phyloP scores from a whole-genome alignment of 2,113 vertebrate species.

The Melanocharis versteri region DNA sequence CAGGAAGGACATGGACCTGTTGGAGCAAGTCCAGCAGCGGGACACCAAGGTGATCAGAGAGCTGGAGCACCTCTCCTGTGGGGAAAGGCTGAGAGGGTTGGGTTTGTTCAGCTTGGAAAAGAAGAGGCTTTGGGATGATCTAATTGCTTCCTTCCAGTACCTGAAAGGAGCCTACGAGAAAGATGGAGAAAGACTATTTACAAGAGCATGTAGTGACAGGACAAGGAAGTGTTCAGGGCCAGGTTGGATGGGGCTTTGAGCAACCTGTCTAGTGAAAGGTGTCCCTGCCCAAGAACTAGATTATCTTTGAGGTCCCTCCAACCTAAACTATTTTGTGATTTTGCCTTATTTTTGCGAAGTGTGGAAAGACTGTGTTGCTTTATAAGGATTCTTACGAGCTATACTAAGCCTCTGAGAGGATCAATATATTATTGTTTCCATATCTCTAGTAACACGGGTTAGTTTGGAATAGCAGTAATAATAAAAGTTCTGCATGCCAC shows the following conservation, averaged over 20 bases:
- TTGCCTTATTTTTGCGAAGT: neutral
- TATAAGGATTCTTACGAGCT: neutral
- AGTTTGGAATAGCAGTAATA: neutral
- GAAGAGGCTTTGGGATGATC: neutral
- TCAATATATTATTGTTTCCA: neutral
- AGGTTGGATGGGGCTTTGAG: neutral
- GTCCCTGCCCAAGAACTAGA: neutral
- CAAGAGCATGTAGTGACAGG: neutral
- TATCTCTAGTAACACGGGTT: neutral
- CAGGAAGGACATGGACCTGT: rapidly evolving
- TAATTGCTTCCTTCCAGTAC: neutral
- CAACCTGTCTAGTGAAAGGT: neutral
- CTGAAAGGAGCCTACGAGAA: neutral
- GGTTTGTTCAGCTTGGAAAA: neutral
- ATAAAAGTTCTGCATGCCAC: neutral
- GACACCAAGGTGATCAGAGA: neutral
- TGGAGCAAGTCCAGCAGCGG: neutral
- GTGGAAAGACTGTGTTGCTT: neutral
- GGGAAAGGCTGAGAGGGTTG: neutral
- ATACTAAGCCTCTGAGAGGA: neutral
- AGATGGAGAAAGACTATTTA: neutral
- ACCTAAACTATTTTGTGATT: neutral
- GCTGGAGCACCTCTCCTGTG: neutral
- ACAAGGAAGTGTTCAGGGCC: neutral
- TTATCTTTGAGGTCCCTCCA: neutral